Base-by-base conservation (phyloP, 2,888 invertebrate species). In the Phymatocera aterrima region DNA sequence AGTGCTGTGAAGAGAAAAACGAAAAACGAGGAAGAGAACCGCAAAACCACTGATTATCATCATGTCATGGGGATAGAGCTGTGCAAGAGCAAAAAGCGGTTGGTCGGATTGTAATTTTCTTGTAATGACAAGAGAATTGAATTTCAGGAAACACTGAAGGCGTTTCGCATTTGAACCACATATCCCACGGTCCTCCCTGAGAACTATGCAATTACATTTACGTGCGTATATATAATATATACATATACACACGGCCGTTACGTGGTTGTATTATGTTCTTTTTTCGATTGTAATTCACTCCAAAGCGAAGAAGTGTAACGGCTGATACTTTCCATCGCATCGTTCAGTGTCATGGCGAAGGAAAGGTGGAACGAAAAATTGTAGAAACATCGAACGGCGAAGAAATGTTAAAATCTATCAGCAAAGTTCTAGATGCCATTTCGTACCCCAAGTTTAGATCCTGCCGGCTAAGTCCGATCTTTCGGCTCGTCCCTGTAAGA, bases 111-210 rank as follows among this genome's bases (percentile, higher is more conserved):
- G 18, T 64, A 64, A 34, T 64, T 64, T 37, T 34, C 37, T 37
- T 37, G 34, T 64, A 64, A 64, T 64, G 61, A 64, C 61, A 64
- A 64, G 34, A 37, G 61, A 64, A 64, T 37, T 64, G 34, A 64
- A 64, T 64, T 64, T 64, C 34, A 24, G 34, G 61, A 64, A 64
- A 64, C 61, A n/a, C 37, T 6, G n/a, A 18, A 64, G 61, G 10
- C 34, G 61, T 64, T 34, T 64, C 61, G n/a, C n/a, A n/a, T n/a
- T n/a, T n/a, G 61, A 64, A 64, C 61, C 37, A 18, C 37, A 37
- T 18, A 64, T 64, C 61, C 61, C 61, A 64, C 61, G 61, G 34
- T 64, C 37, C 18, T 37, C 34, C 34, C 15, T 37, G 61, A n/a
- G n/a, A 64, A 64, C 61, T 64, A 64, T 18, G 18, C 61, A 64